Evolutionary conservation across 2,797 vertebrate species (phyloP).

Genomic region (Menidia menidia): DNA sequence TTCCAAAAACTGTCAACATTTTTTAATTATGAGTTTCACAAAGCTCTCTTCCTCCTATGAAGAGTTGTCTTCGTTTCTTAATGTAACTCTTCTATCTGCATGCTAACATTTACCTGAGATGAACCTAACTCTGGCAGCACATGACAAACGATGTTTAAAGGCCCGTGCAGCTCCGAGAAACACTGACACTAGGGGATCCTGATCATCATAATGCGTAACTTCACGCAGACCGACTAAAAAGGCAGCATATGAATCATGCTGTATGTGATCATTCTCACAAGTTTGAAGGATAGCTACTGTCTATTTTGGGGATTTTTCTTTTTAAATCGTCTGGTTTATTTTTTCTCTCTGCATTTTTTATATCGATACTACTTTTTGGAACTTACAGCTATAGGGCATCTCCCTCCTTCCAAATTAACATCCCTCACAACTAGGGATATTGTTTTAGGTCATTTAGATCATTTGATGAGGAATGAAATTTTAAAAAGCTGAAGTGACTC

Average conservation of each 20-base stretch:
- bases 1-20: constrained; percentile 9
- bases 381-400: not conserved
- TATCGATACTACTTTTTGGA: constrained; percentile 5
- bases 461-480: constrained; percentile 1
- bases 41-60: constrained; percentile 22
- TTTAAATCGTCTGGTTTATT: not conserved
- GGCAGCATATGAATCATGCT: constrained; percentile 50
- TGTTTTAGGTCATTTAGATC: too few species aligned
- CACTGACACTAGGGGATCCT: constrained; percentile 51
- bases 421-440: too few species aligned
- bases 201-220: constrained; percentile 42
- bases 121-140: constrained; percentile 18
- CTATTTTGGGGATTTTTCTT: not conserved
- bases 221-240: constrained; percentile 43
- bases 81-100: constrained; percentile 3
- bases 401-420: not conserved
- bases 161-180: constrained; percentile 29
- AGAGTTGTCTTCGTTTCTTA: constrained; percentile 18
- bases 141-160: constrained; percentile 26
- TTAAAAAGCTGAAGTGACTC: constrained; percentile 29
- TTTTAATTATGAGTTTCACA: constrained; percentile 22
- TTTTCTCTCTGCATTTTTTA: constrained; percentile 12
- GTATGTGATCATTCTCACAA: constrained; percentile 43
- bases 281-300: constrained; percentile 35
- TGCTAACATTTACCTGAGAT: constrained; percentile 29